Evolutionary conservation across 2,113 vertebrate genomes (phyloP), one percentile per base, ranked within the genome.

Genomic region (Pteropus alecto): DNA sequence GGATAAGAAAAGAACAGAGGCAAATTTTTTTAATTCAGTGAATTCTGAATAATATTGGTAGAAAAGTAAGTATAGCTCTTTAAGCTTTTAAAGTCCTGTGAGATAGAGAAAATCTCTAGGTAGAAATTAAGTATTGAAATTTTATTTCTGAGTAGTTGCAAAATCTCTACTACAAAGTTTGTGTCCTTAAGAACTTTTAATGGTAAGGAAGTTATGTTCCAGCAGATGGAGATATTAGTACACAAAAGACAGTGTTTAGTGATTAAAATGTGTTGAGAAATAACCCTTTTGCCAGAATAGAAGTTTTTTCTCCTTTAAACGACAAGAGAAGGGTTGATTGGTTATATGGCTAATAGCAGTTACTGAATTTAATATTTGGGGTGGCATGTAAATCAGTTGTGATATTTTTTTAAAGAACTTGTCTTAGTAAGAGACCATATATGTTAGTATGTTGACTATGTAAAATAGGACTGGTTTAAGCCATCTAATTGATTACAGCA

Each of bases 201-300:
- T 78, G 76, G 97, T 94, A 51, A 91, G 91, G 21, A 96, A 74
- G 68, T 83, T 95, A 41, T 3, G 89, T 92, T 98, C 97, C 98
- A 98, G 97, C 91, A 98, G 98, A 96, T 98, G 98, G 98, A 74
- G 97, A 74, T 98, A 87, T 95, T 93, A 96, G 74, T 97, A 96
- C 94, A 96, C 74, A 94, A 60, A 96, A 96, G 88, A 83, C 35
- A 84, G 70, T 78, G 83, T 93, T 95, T 91, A 90, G 63, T 95
- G 93, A 94, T 73, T 96, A 96, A 96, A 97, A 83, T 87, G 87
- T 92, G 48, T 86, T 94, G 76, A 93, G 83, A 95, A 89, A 61
- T 71, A 76, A 90, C 43, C n/a, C 11, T 63, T 43, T 68, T 95
- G 77, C 41, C 70, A 93, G 67, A 89, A 87, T 63, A 95, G 90